Evolutionary conservation across 1,140 invertebrate species (phyloP).

Genomic region (Leptonema lineaticorne): DNA sequence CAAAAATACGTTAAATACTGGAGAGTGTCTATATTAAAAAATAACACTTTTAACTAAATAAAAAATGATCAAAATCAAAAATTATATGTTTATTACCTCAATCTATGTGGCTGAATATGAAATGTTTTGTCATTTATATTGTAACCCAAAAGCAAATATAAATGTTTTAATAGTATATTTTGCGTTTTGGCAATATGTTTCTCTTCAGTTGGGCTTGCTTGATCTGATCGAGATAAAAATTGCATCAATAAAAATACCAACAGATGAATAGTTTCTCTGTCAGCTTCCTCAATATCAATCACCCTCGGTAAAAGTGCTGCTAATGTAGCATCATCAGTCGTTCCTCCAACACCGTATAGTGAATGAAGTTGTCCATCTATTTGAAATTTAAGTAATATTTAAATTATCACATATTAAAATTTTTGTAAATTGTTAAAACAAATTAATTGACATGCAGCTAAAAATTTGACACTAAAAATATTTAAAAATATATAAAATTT

Average conservation of each 20-base stretch:
- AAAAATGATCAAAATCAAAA: slow-evolving; percentile 64
- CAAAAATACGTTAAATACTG: slow-evolving; percentile 95
- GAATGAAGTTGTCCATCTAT: slow-evolving; percentile 78
- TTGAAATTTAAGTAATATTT: slow-evolving; percentile 41
- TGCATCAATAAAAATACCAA: slow-evolving; percentile 96
- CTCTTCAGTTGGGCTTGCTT: slow-evolving; percentile 83
- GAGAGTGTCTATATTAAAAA: slow-evolving; percentile 67
- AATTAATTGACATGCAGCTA: not conserved
- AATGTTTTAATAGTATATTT: slow-evolving; percentile 86
- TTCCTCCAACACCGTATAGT: slow-evolving; percentile 59
- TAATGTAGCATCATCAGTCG: slow-evolving; percentile 69
- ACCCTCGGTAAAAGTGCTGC: slow-evolving; percentile 73
- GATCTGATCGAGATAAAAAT: slow-evolving; percentile 74
- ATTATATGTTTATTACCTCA: slow-evolving; percentile 65
- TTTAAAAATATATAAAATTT: too few relatives aligned
- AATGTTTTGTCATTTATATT: slow-evolving; percentile 88
- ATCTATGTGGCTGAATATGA: slow-evolving; percentile 82
- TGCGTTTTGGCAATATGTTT: slow-evolving; percentile 77
- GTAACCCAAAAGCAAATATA: slow-evolving; percentile 92
- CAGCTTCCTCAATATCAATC: slow-evolving; percentile 91
- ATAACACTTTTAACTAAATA: slow-evolving; percentile 87
- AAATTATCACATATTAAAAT: not conserved
- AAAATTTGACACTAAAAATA: slow-evolving; percentile 1
- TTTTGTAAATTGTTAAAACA: not conserved
- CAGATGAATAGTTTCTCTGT: slow-evolving; percentile 93